Percentiles rank a stretch among this genome's conserved stretches.
Evolutionary conservation across 2,888 invertebrate genomes (phyloP).

Genomic region (Poecilobothrus nobilitatus): DNA sequence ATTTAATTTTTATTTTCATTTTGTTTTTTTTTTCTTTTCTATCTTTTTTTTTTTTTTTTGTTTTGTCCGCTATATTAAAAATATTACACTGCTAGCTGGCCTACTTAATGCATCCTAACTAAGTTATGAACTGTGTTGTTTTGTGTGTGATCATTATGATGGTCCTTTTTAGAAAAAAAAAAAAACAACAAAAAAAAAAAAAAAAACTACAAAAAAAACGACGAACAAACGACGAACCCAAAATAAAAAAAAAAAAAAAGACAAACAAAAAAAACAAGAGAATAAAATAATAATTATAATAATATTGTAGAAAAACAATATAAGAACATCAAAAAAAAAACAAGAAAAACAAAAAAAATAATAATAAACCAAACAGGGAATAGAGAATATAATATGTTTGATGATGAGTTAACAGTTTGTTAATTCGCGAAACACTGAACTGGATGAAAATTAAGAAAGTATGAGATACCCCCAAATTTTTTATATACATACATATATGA

Average conservation of each 20-base stretch:
- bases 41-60: not conserved
- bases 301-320: too few relatives aligned
- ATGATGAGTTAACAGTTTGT: conserved; percentile 9
- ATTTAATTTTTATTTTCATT: too few relatives aligned
- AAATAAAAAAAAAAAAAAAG: not conserved
- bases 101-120: conserved; percentile 16
- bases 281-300: not conserved
- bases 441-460: conserved; percentile 10
- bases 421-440: conserved; percentile 9
- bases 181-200: too few relatives aligned
- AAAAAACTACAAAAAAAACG: too few relatives aligned
- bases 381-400: not conserved
- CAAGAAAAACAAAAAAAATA: not conserved
- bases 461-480: conserved; percentile 9
- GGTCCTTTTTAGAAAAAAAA: conserved; percentile 13
- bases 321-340: not conserved
- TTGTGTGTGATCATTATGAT: conserved; percentile 8
- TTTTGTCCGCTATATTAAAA: not conserved
- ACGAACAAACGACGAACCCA: too few relatives aligned
- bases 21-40: too few relatives aligned
- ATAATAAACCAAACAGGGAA: not conserved
- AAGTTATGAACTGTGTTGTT: conserved; percentile 14
- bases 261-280: not conserved
- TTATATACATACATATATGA: too few relatives aligned
- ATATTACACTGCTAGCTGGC: not conserved